Evolutionary conservation across 2,113 vertebrate genomes (phyloP).

Genomic region (Clarias magur): DNA sequence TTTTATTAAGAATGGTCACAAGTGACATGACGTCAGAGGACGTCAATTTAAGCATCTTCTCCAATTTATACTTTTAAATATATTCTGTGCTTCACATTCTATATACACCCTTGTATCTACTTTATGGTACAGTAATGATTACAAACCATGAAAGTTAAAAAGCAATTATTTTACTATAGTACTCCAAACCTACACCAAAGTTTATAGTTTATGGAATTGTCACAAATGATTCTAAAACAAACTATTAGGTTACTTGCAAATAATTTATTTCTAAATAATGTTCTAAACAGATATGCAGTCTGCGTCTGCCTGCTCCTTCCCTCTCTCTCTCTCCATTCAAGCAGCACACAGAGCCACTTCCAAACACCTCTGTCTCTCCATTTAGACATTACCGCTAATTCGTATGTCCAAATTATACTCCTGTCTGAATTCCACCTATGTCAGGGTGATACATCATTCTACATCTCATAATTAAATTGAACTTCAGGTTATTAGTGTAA

Average conservation of each 20-base stretch:
- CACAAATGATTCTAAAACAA: not conserved
- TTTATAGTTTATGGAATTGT: not conserved
- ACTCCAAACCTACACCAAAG: not conserved
- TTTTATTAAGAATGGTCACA: too few relatives aligned
- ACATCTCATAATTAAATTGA: conserved; percentile 16
- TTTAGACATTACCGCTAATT: not conserved
- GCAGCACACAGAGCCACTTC: not conserved
- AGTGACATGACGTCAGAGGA: too few relatives aligned
- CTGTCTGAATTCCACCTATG: conserved; percentile 3
- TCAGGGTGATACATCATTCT: conserved; percentile 21
- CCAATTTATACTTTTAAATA: too few relatives aligned
- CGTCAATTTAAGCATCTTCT: too few relatives aligned
- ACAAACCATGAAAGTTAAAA: too few relatives aligned
- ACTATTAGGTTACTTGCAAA: not conserved
- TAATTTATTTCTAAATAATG: not conserved
- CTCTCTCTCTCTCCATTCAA: not conserved
- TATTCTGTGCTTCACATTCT: too few relatives aligned
- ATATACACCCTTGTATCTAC: too few relatives aligned
- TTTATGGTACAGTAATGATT: too few relatives aligned
- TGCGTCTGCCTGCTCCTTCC: conserved; percentile 21
- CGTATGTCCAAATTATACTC: not conserved
- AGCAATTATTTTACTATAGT: not conserved
- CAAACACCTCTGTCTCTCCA: not conserved
- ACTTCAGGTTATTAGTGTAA: conserved; percentile 34
- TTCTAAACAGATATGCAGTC: not conserved